These are phyloP conservation scores for Parnassius orleans DNA, from an alignment of 2,888 invertebrate genomes.

Conservation along the genomic window DNA sequence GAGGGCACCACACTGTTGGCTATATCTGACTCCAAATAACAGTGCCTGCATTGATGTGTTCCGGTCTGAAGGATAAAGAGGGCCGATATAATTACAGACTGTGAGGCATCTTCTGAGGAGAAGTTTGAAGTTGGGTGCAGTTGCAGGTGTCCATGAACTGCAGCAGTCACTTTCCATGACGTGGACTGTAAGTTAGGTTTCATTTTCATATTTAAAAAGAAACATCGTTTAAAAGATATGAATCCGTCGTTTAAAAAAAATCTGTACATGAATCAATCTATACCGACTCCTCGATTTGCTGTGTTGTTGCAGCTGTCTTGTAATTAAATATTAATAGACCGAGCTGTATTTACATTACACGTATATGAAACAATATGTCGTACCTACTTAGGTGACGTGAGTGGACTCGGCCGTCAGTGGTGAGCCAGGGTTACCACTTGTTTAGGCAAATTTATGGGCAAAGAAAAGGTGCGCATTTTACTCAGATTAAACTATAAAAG, in stretches of 20 bases:
- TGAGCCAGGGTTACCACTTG: conserved; percentile 7
- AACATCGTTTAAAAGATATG: not conserved
- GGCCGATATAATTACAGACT: too few species aligned
- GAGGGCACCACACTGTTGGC: too few species aligned
- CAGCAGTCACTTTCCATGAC: not conserved
- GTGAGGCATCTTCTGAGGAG: too few species aligned
- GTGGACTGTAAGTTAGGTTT: not conserved
- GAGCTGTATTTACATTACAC: conserved; percentile 24
- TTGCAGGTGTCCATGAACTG: not conserved
- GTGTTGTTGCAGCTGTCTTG: conserved; percentile 23
- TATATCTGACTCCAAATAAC: too few species aligned
- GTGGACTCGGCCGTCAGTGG: conserved; percentile 19
- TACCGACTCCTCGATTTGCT: conserved; percentile 4
- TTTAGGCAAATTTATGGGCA: conserved; percentile 7
- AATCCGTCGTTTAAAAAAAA: not conserved
- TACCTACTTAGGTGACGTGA: conserved; percentile 29
- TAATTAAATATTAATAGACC: conserved; percentile 39
- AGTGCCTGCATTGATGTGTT: too few species aligned
- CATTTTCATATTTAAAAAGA: not conserved
- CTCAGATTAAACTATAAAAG: too few species aligned
- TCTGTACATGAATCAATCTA: conserved; percentile 9
- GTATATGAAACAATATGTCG: conserved; percentile 27
- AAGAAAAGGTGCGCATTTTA: not conserved
- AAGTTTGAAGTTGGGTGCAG: not conserved
- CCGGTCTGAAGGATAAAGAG: too few species aligned